A percentile compares a stretch with the other conserved stretches of the same genome.
These are phyloP conservation scores for Nothoprocta pentlandii DNA, from an alignment of 2,113 vertebrate species.

Conservation along the genomic window DNA sequence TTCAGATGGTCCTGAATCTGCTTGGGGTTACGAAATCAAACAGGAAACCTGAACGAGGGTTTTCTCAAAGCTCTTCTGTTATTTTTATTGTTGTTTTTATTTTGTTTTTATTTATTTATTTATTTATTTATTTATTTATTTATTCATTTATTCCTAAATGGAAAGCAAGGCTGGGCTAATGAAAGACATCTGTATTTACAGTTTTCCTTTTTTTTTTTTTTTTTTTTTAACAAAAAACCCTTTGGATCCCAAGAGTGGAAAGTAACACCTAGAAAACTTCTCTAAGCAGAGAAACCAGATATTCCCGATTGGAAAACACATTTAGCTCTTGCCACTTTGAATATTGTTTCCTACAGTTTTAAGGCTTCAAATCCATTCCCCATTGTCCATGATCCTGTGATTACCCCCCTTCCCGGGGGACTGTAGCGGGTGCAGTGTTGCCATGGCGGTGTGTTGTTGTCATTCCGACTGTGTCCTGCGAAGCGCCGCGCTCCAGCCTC, in stretches of 20 bases:
- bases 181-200: background rate
- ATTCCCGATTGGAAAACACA: background rate
- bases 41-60: background rate
- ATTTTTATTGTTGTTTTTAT: too few relatives aligned
- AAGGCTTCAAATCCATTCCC: background rate
- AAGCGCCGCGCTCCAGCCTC: conserved; percentile 12
- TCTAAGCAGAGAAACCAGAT: background rate
- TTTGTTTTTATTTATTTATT: too few relatives aligned
- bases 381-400: background rate
- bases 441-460: conserved; percentile 49
- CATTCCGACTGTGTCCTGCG: background rate
- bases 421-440: background rate
- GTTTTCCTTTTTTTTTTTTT: too few relatives aligned
- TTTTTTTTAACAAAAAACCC: background rate
- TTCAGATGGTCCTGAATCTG: background rate
- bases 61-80: background rate
- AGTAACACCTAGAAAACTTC: background rate
- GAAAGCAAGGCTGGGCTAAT: background rate
- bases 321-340: background rate
- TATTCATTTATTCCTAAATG: background rate
- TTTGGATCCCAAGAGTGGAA: background rate
- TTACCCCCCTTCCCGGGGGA: background rate
- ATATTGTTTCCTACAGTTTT: background rate
- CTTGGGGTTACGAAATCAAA: background rate
- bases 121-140: background rate